Base-by-base conservation (phyloP, 2,888 invertebrate species). In the Drosophila conformis region DNA sequence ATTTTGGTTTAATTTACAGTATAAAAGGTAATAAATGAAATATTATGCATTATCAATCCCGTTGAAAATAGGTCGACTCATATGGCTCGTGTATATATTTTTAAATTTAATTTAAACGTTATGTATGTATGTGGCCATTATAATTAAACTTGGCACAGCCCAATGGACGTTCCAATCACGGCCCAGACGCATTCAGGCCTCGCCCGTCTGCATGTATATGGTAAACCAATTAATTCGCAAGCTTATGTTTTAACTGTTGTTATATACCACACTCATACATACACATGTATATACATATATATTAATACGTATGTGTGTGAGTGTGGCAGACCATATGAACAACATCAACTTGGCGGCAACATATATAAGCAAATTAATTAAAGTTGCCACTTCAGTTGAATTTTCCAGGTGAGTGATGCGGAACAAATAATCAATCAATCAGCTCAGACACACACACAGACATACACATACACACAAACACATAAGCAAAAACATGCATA, bases 401-500 rank as follows among this genome's bases (percentile, higher is more conserved):
- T 92, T 92, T 92, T 92, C 92, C 92, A 92, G 91, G 91, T 92
- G 91, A 92, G 89, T 91, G 92, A 91, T 91, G 92, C 91, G 92
- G 91, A 92, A 92, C 91, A 92, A 91, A 92, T 91, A 91, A 92
- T 91, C 91, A 92, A 92, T 92, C 92, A 92, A 92, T 91, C 92
- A 91, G 86, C 81, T 78, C 78, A 77, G 67, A 80, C 68, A 79
- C 74, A 81, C 76, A 76, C 59, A 57, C 51, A 51, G 11, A 49
- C 15, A 33, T 6, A 31, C 36, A 57, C n/a, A 51, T 11, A 69
- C 8, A 36, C 25, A 51, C 1, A 21, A 7, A 35, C 11, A 51
- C 35, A 54, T 36, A 36, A 25, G 48, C 29, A 29, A 66, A 36
- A 36, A 27, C 51, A 76, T 81, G 70, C 79, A 81, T 64, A 80